Conservation (phyloP, 2,888 invertebrate genomes). For the Arrhopalites spinosus region DNA sequence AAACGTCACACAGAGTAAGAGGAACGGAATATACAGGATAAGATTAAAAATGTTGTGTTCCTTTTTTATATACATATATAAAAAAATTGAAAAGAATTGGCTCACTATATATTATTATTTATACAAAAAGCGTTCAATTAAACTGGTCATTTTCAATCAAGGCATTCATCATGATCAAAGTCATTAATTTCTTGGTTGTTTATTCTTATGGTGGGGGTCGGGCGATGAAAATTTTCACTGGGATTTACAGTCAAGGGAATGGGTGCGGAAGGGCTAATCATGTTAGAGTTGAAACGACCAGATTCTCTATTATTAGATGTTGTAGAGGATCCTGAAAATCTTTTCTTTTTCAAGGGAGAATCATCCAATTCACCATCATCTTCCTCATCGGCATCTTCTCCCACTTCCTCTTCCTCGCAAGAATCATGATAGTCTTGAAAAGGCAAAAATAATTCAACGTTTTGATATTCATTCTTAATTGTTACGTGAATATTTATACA, state of each 20-base stretch:
- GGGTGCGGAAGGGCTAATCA: neutral
- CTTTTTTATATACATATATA: no score
- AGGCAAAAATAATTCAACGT: no score
- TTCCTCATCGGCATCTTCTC: constrained; percentile 18
- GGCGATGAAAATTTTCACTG: constrained; percentile 1
- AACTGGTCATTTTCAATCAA: constrained; percentile 6
- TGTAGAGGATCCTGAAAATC: constrained; percentile 12
- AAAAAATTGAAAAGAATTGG: no score
- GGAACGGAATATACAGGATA: no score
- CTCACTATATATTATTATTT: neutral
- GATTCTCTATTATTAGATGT: neutral
- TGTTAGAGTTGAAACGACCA: neutral
- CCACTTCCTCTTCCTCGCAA: constrained; percentile 4
- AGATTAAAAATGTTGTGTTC: no score
- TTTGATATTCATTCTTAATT: no score
- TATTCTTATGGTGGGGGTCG: constrained; percentile 28
- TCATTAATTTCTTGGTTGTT: constrained; percentile 32
- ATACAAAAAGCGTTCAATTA: neutral
- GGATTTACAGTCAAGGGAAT: neutral
- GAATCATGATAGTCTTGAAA: neutral
- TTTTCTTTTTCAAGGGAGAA: constrained; percentile 32
- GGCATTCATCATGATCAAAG: constrained; percentile 17
- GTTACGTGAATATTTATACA: no score
- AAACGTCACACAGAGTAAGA: no score
- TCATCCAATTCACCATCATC: constrained; percentile 12